Evolutionary conservation across 2,113 vertebrate genomes (phyloP), one percentile per base, ranked within the genome.

Genomic region (Psittacula cyanocephala): DNA sequence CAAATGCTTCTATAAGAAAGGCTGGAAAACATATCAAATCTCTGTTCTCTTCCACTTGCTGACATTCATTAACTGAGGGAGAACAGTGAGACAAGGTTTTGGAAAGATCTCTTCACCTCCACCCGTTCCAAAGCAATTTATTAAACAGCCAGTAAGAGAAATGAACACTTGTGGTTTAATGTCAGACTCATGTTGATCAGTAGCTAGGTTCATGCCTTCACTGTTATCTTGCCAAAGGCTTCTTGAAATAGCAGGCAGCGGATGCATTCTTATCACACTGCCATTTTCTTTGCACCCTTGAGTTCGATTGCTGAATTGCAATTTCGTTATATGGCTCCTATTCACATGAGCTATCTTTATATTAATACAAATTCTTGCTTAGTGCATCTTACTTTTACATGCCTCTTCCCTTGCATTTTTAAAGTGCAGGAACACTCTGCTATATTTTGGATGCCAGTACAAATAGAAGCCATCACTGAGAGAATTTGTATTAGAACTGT

Each of bases 21-120:
- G 80, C 85, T 96, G 87, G 82, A 75, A 95, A 95, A 93, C 90
- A 88, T 95, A 96, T 94, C 82, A 88, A 81, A 84, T 96, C 90
- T 91, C 91, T 74, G 71, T 52, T 90, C 92, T 93, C 62, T 90
- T 82, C 88, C 88, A 95, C 88, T 93, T 96, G 93, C 92, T 96
- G 95, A 94, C 95, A 93, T 97, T 91, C 93, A 94, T 92, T 96
- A 95, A 92, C 95, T 93, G 95, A 94, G 72, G 64, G 92, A 90
- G 86, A 95, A 83, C 82, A 81, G 0, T 81, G 86, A 93, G 82
- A 93, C 76, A 75, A 83, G 71, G 52, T 90, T 90, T 95, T 94
- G 92, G 92, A 95, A 95, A 90, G 68, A 81, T 68, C 82, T 88
- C 91, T 91, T 86, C 71, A 70, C 85, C 55, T 94, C 39, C 33